phyloP scores from a whole-genome alignment of 1,140 invertebrate genomes.

The Lerema accius region DNA sequence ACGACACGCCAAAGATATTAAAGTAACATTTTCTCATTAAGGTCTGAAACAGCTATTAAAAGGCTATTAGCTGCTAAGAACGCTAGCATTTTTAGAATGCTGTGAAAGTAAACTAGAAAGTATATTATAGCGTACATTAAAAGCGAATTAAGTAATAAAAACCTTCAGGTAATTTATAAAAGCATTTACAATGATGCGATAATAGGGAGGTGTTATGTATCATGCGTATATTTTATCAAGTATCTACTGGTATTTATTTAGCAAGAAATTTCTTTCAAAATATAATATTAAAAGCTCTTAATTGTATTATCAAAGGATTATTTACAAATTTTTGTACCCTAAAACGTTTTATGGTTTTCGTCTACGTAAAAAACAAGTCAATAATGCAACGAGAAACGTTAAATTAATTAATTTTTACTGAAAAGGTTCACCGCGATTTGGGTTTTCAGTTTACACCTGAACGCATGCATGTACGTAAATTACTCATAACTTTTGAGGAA shows the following conservation, averaged over 20 bases:
- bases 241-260: too few relatives aligned
- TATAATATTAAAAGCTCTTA: too few relatives aligned
- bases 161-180: neutral
- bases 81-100: slow-evolving; percentile 28
- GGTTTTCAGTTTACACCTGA: slow-evolving; percentile 36
- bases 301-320: slow-evolving; percentile 11
- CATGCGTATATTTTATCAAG: too few relatives aligned
- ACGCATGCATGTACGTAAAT: slow-evolving; percentile 59
- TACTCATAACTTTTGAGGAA: slow-evolving; percentile 67
- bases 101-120: slow-evolving; percentile 23
- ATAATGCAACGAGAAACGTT: too few relatives aligned
- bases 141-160: slow-evolving; percentile 29
- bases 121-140: slow-evolving; percentile 31
- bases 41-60: slow-evolving; percentile 32
- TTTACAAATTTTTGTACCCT: slow-evolving; percentile 3
- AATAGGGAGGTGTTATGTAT: slow-evolving; percentile 1
- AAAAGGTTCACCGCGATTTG: slow-evolving; percentile 29
- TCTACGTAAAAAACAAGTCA: slow-evolving; percentile 2
- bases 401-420: slow-evolving; percentile 33
- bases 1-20: slow-evolving; percentile 29
- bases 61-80: slow-evolving; percentile 29
- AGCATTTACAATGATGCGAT: neutral
- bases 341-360: neutral
- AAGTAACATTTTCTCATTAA: slow-evolving; percentile 33
- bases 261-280: too few relatives aligned